Evolutionary conservation across 35 echinoderm and acorn worm species (phyloP).

Genomic region (Acanthaster planci): DNA sequence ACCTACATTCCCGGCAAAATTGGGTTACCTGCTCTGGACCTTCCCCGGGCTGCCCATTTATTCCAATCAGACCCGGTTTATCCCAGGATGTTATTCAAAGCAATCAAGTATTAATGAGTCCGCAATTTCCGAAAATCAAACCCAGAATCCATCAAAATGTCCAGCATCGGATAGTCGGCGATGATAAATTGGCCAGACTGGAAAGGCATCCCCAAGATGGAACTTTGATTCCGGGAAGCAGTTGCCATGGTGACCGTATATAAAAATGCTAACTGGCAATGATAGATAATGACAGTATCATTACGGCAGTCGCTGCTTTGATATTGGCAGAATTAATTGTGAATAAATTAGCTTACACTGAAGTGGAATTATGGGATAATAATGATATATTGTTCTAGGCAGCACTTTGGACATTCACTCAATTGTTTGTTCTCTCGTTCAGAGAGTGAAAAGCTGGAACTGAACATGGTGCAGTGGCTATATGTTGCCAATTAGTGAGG

Average conservation of each 20-base stretch:
- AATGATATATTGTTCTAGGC: constrained; percentile 12
- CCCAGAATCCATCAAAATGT: constrained; percentile 27
- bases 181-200: constrained; percentile 1
- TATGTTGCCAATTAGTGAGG: too few relatives aligned
- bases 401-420: constrained; percentile 15
- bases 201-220: constrained; percentile 12
- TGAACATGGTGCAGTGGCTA: too few relatives aligned
- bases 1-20: not conserved
- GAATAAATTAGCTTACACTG: constrained; percentile 31
- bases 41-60: not conserved
- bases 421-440: not conserved
- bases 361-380: constrained; percentile 34
- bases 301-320: constrained; percentile 24
- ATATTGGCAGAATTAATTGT: constrained; percentile 27
- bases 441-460: not conserved
- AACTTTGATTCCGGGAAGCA: not conserved
- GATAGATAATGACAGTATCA: constrained; percentile 22
- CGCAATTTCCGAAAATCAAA: constrained; percentile 32
- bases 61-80: constrained; percentile 23
- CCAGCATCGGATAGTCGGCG: constrained; percentile 12
- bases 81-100: constrained; percentile 31
- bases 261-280: constrained; percentile 18
- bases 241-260: not conserved
- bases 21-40: not conserved
- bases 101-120: constrained; percentile 34